phyloP scores from a whole-genome alignment of 2,797 vertebrate species.

The Huso huso region DNA sequence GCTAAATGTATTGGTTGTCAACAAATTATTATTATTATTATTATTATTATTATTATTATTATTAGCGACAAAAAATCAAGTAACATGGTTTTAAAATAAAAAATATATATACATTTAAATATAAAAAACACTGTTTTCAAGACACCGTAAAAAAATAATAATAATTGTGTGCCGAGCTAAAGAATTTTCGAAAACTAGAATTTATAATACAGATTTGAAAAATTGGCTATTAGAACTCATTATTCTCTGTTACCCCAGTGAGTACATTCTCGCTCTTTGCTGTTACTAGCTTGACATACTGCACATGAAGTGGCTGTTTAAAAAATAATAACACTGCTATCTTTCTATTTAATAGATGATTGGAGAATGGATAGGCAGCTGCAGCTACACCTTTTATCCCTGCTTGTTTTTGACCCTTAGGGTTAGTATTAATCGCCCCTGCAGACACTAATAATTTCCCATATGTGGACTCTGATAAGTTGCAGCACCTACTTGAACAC shows the following conservation, averaged over 20 bases:
- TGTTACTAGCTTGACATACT: slow-evolving; percentile 68
- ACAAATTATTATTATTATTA: no score
- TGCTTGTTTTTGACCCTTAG: slow-evolving; percentile 85
- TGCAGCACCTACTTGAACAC: slow-evolving; percentile 84
- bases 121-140: no score
- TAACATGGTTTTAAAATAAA: no score
- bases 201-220: no score
- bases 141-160: no score
- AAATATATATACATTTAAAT: no score
- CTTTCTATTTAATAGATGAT: slow-evolving; percentile 82
- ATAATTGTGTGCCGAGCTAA: not conserved
- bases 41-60: no score
- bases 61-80: no score
- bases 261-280: slow-evolving; percentile 48
- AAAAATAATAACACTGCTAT: slow-evolving; percentile 52
- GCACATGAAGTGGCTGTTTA: slow-evolving; percentile 58
- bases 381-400: slow-evolving; percentile 87
- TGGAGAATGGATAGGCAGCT: slow-evolving; percentile 83
- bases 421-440: slow-evolving; percentile 87
- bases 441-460: slow-evolving; percentile 93
- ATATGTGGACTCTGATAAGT: slow-evolving; percentile 97
- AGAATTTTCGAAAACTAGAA: not conserved
- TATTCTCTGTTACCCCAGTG: slow-evolving; percentile 13
- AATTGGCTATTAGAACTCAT: no score
- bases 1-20: not conserved